Evolutionary conservation across 2,797 vertebrate genomes (phyloP).

Genomic region (Amniataba percoides): DNA sequence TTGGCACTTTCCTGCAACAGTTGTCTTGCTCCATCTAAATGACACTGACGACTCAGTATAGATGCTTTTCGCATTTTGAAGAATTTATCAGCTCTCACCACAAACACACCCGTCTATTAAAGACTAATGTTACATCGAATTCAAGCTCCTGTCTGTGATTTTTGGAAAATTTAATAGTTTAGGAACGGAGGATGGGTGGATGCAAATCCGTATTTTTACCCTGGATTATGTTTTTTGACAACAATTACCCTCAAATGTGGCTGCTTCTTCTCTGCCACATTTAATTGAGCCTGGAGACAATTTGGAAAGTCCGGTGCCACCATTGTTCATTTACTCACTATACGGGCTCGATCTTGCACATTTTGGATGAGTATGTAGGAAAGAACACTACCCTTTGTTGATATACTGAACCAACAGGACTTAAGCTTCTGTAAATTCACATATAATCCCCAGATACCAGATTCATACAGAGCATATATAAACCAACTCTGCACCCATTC

Average conservation of each 20-base stretch:
- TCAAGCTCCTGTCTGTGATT: background rate
- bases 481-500: background rate
- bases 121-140: background rate
- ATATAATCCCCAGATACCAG: constrained; percentile 7
- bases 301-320: background rate
- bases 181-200: background rate
- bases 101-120: background rate
- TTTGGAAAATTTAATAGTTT: background rate
- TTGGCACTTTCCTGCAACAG: constrained; percentile 41
- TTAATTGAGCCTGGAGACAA: background rate
- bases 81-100: background rate
- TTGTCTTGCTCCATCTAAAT: constrained; percentile 44
- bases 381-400: background rate
- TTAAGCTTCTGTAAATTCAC: background rate
- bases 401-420: background rate
- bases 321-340: background rate
- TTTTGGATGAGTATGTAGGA: background rate
- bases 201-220: background rate
- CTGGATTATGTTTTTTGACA: background rate
- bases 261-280: background rate
- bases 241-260: background rate
- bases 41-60: background rate
- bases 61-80: background rate
- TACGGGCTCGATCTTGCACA: background rate
- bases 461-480: background rate